A percentile compares a stretch with the other conserved stretches of the same genome.
Conservation (phyloP, 2,113 vertebrate species). For the Nematolebias whitei region DNA sequence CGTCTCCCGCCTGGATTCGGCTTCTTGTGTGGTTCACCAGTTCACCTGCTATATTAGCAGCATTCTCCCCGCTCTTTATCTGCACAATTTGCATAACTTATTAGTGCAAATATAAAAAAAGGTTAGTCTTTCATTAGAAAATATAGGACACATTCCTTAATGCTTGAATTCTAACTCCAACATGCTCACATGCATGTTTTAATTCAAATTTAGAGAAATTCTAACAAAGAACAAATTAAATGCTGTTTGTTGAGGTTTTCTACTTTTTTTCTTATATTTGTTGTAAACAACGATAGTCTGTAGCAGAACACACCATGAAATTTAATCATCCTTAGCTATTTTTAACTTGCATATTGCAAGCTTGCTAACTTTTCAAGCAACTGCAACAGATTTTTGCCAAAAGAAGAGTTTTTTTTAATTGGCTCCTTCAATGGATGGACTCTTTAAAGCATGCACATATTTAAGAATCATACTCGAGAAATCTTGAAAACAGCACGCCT, state of each 20-base stretch:
- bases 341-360: conserved; percentile 59
- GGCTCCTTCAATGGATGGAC: conserved; percentile 51
- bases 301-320: conserved; percentile 45
- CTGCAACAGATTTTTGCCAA: conserved; percentile 63
- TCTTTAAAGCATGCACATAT: conserved; percentile 31
- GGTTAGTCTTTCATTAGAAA: background rate
- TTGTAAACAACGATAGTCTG: conserved; percentile 45
- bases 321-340: conserved; percentile 27
- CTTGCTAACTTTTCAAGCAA: conserved; percentile 45
- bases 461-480: conserved; percentile 21
- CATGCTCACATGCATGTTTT: background rate
- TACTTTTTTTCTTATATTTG: conserved; percentile 12
- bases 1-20: conserved; percentile 91
- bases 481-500: conserved; percentile 3
- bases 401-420: conserved; percentile 46
- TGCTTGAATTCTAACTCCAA: background rate
- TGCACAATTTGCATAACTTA: conserved; percentile 45
- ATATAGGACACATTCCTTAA: background rate
- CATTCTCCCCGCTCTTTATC: conserved; percentile 97
- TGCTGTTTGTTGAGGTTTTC: conserved; percentile 17
- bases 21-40: conserved; percentile 91
- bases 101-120: background rate
- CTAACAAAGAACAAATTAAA: conserved; percentile 4
- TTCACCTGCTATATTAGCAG: conserved; percentile 91
- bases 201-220: background rate